phyloP scores from a whole-genome alignment of 2,797 vertebrate genomes.

The Acomys russatus region DNA sequence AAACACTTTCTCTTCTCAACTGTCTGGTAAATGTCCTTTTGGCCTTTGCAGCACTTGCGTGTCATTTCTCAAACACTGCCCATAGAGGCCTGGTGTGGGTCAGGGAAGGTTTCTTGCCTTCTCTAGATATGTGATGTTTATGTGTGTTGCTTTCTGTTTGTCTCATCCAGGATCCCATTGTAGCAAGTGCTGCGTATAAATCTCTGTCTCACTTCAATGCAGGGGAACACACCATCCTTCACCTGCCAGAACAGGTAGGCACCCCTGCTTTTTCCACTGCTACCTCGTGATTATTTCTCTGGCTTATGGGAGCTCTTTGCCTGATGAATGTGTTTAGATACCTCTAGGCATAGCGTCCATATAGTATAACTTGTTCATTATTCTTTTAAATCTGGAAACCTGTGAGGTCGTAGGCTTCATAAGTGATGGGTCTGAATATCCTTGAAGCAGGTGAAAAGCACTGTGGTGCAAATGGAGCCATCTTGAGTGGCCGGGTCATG shows the following conservation, averaged over 20 bases:
- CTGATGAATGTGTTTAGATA: not conserved
- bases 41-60: not conserved
- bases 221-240: constrained; percentile 91
- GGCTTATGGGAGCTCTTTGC: not conserved
- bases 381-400: constrained; percentile 13
- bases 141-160: constrained; percentile 16
- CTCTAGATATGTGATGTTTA: constrained; percentile 12
- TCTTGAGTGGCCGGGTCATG: not conserved
- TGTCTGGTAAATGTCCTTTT: not conserved
- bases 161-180: constrained; percentile 89
- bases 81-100: not conserved
- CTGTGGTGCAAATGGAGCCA: not conserved
- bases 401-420: not conserved
- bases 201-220: constrained; percentile 93
- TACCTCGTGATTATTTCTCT: not conserved
- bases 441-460: constrained; percentile 19
- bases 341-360: not conserved
- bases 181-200: constrained; percentile 93
- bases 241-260: constrained; percentile 94
- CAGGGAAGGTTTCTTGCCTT: not conserved
- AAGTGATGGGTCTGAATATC: constrained; percentile 37
- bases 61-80: not conserved
- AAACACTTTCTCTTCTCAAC: constrained; percentile 1
- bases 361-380: not conserved
- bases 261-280: not conserved